phyloP scores from a whole-genome alignment of 2,797 vertebrate genomes.

The Vireo griseus region DNA sequence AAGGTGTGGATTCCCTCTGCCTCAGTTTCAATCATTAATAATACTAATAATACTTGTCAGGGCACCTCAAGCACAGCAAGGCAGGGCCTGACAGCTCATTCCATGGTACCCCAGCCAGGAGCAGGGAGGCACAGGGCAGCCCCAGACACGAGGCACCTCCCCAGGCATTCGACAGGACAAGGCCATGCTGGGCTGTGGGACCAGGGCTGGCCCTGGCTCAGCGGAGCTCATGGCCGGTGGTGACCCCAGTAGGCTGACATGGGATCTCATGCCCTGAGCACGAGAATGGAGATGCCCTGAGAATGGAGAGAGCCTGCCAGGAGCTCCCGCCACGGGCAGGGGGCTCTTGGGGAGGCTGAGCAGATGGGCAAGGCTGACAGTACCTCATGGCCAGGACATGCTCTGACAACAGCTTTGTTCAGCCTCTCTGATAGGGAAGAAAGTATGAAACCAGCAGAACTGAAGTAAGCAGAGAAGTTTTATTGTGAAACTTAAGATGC shows the following conservation, averaged over 20 bases:
- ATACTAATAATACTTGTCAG: background rate
- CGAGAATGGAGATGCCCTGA: background rate
- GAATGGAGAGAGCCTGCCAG: background rate
- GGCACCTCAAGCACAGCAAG: fast-evolving
- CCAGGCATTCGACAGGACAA: background rate
- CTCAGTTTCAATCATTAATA: background rate
- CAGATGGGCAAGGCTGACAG: background rate
- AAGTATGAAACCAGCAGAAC: background rate
- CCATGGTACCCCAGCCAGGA: background rate
- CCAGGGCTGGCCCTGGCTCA: background rate
- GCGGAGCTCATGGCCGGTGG: background rate
- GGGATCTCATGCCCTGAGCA: background rate
- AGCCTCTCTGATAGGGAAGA: background rate
- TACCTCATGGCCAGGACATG: background rate
- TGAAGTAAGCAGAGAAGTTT: background rate
- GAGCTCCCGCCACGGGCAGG: background rate
- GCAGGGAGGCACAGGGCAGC: background rate
- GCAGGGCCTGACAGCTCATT: background rate
- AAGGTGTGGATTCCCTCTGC: background rate
- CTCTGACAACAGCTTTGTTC: background rate
- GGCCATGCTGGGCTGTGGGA: background rate
- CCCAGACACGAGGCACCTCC: fast-evolving
- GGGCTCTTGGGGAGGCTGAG: background rate
- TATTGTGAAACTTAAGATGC: background rate
- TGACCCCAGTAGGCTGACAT: background rate